phyloP scores from a whole-genome alignment of 2,113 vertebrate species.

The Cyphomyrus discorhynchus region DNA sequence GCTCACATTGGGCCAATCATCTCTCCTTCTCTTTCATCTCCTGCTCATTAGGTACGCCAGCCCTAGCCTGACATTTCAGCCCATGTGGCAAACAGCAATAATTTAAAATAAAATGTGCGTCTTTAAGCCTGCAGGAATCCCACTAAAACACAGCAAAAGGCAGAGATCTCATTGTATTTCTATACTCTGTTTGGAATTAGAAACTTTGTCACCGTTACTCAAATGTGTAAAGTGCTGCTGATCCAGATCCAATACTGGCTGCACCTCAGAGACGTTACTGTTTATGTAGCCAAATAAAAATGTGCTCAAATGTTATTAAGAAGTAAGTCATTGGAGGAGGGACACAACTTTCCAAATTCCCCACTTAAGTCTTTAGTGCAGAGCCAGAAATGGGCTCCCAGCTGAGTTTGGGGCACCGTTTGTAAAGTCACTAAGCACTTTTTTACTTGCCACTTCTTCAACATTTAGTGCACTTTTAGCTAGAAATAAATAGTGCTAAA shows the following conservation, averaged over 20 bases:
- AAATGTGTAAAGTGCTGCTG: not conserved
- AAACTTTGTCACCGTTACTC: not conserved
- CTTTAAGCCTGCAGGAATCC: not conserved
- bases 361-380: not conserved
- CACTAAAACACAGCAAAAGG: not conserved
- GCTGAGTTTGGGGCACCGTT: too few relatives aligned
- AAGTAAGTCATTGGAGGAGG: not conserved
- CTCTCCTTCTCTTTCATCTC: slow-evolving; percentile 36
- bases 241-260: not conserved
- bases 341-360: not conserved
- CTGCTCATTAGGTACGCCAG: slow-evolving; percentile 49
- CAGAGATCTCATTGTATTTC: not conserved
- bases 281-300: slow-evolving; percentile 5
- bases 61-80: slow-evolving; percentile 34
- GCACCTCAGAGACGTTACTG: not conserved
- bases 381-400: not conserved
- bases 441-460: too few relatives aligned
- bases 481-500: too few relatives aligned
- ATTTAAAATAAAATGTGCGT: slow-evolving; percentile 46
- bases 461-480: too few relatives aligned
- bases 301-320: not conserved
- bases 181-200: not conserved
- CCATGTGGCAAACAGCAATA: slow-evolving; percentile 48
- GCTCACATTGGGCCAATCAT: not conserved
- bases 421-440: too few relatives aligned